These are phyloP conservation scores for Muntiacus muntjak DNA, from an alignment of 2,113 vertebrate genomes.

Conservation along the genomic window DNA sequence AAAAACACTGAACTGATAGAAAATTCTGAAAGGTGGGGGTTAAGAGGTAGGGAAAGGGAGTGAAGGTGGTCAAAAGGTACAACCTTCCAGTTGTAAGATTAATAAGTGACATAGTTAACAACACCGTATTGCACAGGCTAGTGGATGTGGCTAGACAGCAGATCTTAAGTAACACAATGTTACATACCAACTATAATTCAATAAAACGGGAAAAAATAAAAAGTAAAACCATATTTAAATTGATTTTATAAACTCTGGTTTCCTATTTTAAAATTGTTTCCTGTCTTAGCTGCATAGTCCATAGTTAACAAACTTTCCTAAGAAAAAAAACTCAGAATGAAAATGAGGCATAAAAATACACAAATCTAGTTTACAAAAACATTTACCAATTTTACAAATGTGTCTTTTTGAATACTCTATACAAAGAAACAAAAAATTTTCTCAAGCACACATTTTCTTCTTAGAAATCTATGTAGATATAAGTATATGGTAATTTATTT, in stretches of 20 bases:
- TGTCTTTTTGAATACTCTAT: background rate
- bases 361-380: background rate
- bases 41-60: background rate
- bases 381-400: background rate
- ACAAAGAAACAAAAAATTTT: background rate
- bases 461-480: background rate
- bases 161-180: background rate
- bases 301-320: background rate
- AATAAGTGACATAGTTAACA: background rate
- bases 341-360: background rate
- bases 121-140: background rate
- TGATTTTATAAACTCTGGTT: conserved; percentile 2
- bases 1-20: background rate
- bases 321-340: background rate
- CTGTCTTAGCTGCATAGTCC: background rate
- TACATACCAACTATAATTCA: background rate
- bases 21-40: background rate
- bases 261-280: background rate
- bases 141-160: background rate
- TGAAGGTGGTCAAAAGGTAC: background rate
- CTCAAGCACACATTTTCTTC: background rate
- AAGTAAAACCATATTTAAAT: background rate
- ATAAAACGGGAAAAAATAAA: background rate
- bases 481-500: background rate
- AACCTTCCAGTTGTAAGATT: background rate